Evolutionary conservation across 2,113 vertebrate genomes (phyloP).

Genomic region (Heliornis fulica): DNA sequence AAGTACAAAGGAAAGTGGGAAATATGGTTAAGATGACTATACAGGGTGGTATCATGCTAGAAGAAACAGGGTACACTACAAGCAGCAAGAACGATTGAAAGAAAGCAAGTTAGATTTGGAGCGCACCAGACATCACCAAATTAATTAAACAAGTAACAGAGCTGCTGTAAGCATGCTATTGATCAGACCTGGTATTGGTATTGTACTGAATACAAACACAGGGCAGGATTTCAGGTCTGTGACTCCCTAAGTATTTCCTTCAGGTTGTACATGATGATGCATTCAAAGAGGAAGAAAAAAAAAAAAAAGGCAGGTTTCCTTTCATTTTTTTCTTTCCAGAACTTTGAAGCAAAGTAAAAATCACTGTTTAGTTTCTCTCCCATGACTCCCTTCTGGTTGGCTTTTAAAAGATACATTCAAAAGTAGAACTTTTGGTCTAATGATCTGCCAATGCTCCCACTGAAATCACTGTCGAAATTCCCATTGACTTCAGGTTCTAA

Average conservation of each 20-base stretch:
- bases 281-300: slow-evolving; percentile 21
- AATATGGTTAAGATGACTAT: neutral
- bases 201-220: neutral
- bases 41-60: neutral
- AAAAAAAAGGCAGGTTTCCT: neutral
- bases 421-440: slow-evolving; percentile 2
- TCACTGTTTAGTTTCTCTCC: neutral
- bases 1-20: neutral
- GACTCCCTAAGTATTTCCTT: slow-evolving; percentile 11
- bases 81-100: neutral
- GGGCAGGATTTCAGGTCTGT: neutral
- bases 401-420: slow-evolving; percentile 1
- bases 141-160: neutral
- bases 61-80: neutral
- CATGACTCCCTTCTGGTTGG: neutral
- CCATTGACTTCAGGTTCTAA: slow-evolving; percentile 2
- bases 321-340: neutral
- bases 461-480: slow-evolving; percentile 13
- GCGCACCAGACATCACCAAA: neutral
- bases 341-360: slow-evolving; percentile 3
- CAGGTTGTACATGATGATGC: neutral
- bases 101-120: neutral
- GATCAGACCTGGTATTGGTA: neutral
- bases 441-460: neutral
- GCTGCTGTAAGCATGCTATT: neutral